Evolutionary conservation across 2,113 vertebrate species (phyloP).

Genomic region (Panthera uncia): DNA sequence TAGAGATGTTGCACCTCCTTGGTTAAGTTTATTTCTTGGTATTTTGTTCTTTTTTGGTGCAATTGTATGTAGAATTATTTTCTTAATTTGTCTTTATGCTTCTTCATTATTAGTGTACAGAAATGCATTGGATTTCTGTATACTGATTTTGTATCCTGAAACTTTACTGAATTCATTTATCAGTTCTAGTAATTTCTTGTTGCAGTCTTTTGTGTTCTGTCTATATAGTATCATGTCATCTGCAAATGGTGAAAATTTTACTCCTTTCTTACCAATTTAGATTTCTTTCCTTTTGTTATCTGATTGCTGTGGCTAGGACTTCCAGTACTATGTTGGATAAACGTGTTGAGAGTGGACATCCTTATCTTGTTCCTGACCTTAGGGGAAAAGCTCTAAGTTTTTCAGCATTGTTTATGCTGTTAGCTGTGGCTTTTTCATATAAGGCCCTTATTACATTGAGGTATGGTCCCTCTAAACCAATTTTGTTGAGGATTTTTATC

Average conservation of each 20-base stretch:
- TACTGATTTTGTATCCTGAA: background rate
- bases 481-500: background rate
- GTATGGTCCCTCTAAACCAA: background rate
- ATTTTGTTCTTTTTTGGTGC: background rate
- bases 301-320: background rate
- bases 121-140: background rate
- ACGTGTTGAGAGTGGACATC: background rate
- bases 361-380: background rate
- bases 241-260: background rate
- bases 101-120: background rate
- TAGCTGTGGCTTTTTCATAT: background rate
- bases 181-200: background rate
- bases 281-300: too few relatives aligned
- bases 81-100: background rate
- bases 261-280: too few relatives aligned
- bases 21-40: background rate
- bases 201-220: background rate
- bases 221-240: background rate
- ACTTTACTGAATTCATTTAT: background rate
- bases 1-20: background rate
- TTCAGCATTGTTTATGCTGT: background rate
- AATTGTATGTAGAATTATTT: background rate
- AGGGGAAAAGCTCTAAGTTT: background rate
- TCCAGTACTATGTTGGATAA: background rate
- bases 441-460: background rate